Base-by-base conservation (phyloP, 2,888 invertebrate species). In the Myathropa florea region DNA sequence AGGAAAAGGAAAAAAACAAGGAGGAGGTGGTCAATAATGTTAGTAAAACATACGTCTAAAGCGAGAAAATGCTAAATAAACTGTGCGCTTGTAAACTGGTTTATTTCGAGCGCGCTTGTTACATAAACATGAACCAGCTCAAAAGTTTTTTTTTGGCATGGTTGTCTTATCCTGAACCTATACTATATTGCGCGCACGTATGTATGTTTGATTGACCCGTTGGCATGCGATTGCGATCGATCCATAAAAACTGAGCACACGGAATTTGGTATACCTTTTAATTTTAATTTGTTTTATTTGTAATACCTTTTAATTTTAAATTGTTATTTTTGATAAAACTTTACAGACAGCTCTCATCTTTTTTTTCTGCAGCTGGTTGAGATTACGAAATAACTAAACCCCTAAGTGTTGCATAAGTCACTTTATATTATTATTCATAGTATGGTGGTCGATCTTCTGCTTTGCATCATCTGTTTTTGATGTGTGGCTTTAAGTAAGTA, bases 401-500 rank as follows among this genome's bases (percentile, higher is more conserved):
- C 59, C 46, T 24, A 39, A 82, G 57, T 21, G 28, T 76, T 71
- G 64, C 59, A 28, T 53, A 76, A 82, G 61, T 30, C 36, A 24
- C 24, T 30, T 76, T 60, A 14, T 65, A 53, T 65, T 39, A 28
- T 71, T 76, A 53, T 60, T 60, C 36, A 60, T 14, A 68, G 59
- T 24, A 26, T 71, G 63, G 39, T 60, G 9, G 28, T 18, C 60
- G 55, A 53, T 71, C 30, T 24, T 65, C 39, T 65, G 18, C 39
- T 55, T 33, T 18, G 57, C n/a, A n/a, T n/a, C n/a, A n/a, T 24
- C 59, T 23, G 6, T 30, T 10, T 7, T 30, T 10, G 10, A n/a
- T 30, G 9, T 30, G 12, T 33, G 33, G 10, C 12, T 33, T 33
- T 33, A 33, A 33, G 12, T 12, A 12, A 2, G 33, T 33, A 3